Evolutionary conservation across 2,797 vertebrate species (phyloP), one percentile per base, ranked within the genome.

Genomic region (Sardinella longiceps): DNA sequence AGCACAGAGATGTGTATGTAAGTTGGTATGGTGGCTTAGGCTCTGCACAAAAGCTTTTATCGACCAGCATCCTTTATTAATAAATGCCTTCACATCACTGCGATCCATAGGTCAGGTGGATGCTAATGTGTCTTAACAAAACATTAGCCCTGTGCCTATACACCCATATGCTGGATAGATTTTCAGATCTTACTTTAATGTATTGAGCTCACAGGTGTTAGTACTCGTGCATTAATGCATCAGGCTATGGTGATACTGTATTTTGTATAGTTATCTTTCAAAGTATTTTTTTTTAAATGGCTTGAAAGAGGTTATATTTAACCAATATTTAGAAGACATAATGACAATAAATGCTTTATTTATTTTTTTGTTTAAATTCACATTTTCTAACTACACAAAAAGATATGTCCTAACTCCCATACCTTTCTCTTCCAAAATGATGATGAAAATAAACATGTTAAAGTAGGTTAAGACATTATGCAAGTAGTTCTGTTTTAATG

Each of bases 1-100:
- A 89, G 88, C 85, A 12, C 89, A 86, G 48, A 56, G 87, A 87
- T 88, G 91, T 90, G 89, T 91, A 58, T 1, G 90, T 90, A 77
- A 1, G 70, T 43, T 43, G 20, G 15, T 77, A 43, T 9, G 70
- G 70, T 43, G 33, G 39, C 33, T 77, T 77, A 1, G n/a, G 70
- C 33, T 14, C 18, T 77, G 25, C 15, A 37, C 30, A 74, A 53
- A 30, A 33, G 70, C 63, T 83, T 83, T 39, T 20, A 14, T 50
- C 66, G 51, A 70, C 28, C 45, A 84, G 80, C 12, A 39, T 53
- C 6, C 33, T 56, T 63, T 23, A 51, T 66, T 81, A 83, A 48
- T 81, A 77, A 77, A 18, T 77, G 70, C 15, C 18, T 43, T 39
- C 70, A 77, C 37, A 77, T 77, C 18, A 43, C 70, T 3, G 33